Percentiles rank a stretch among this genome's conserved stretches.
Evolutionary conservation across 64 coral and sea anemone genomes (phyloP).

Genomic region (Porites lutea): DNA sequence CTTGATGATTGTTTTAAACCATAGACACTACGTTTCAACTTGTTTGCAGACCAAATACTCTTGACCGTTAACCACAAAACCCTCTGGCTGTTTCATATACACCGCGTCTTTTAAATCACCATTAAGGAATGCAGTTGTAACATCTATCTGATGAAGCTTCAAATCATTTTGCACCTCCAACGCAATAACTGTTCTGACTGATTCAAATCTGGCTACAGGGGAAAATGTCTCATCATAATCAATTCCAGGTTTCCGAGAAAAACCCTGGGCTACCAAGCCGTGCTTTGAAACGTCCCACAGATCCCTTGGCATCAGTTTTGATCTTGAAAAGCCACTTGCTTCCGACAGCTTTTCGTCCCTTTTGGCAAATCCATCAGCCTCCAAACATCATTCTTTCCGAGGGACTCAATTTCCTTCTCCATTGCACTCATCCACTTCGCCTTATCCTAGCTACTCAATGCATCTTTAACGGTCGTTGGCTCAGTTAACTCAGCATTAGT

Average conservation of each 20-base stretch:
- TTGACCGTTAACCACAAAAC: constrained; percentile 25
- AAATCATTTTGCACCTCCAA: constrained; percentile 47
- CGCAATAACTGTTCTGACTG: constrained; percentile 61
- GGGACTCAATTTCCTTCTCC: too few species aligned
- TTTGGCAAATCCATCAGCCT: too few species aligned
- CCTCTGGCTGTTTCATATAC: too few species aligned
- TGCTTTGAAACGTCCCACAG: constrained; percentile 18
- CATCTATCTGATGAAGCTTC: constrained; percentile 71
- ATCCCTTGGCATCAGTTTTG: constrained; percentile 37
- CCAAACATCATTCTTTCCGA: too few species aligned
- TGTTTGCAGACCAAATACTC: constrained; percentile 40
- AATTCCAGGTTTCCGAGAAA: constrained; percentile 39
- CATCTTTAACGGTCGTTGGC: too few species aligned
- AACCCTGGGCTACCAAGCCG: constrained; percentile 57
- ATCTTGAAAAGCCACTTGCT: constrained; percentile 27
- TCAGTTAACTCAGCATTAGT: too few species aligned
- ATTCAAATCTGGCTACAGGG: constrained; percentile 63
- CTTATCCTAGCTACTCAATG: too few species aligned
- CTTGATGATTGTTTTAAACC: constrained; percentile 37
- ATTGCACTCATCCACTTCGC: too few species aligned
- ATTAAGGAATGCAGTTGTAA: constrained; percentile 70
- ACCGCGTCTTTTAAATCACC: constrained; percentile 29
- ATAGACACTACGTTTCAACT: constrained; percentile 37
- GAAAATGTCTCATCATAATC: constrained; percentile 62
- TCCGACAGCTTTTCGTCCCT: neutral